These are phyloP conservation scores for Drosophila kurseongensis DNA, from an alignment of 1,140 invertebrate genomes.

Conservation along the genomic window DNA sequence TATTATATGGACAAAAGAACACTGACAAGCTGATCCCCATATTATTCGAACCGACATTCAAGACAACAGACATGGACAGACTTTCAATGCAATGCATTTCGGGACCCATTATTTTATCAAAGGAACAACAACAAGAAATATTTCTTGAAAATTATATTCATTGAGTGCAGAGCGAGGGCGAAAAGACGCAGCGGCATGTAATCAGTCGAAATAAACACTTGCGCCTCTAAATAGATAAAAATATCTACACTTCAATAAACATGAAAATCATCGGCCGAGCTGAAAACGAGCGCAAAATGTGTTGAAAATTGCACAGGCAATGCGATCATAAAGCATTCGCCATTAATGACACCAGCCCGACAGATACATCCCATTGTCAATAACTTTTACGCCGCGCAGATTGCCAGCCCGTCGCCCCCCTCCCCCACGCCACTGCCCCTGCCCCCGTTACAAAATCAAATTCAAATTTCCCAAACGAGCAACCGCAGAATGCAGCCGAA, in stretches of 20 bases:
- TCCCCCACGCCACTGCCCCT: neutral
- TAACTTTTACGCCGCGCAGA: constrained; percentile 80
- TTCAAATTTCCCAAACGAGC: constrained; percentile 79
- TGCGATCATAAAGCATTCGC: constrained; percentile 84
- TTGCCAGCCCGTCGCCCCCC: constrained; percentile 44
- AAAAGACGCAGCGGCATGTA: constrained; percentile 49
- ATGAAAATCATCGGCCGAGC: constrained; percentile 73
- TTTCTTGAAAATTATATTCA: constrained; percentile 60
- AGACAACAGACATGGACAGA: constrained; percentile 15
- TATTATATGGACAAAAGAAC: constrained; percentile 44
- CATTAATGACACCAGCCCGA: constrained; percentile 83
- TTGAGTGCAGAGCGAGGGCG: constrained; percentile 20
- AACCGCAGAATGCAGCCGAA: constrained; percentile 52
- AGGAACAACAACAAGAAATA: constrained; percentile 32
- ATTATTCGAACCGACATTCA: constrained; percentile 1
- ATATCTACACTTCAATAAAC: constrained; percentile 84
- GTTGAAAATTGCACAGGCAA: constrained; percentile 82
- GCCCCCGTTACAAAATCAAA: constrained; percentile 73
- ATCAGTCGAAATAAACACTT: constrained; percentile 82
- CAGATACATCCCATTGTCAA: constrained; percentile 84
- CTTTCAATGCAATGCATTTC: constrained; percentile 45
- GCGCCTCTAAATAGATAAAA: constrained; percentile 83
- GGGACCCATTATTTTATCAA: constrained; percentile 66
- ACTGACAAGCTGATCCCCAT: neutral
- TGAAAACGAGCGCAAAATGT: constrained; percentile 72